Percentiles rank a stretch among this genome's conserved stretches.
Conservation (phyloP, 2,113 vertebrate genomes). For the cattle (Bos taurus) region DNA sequence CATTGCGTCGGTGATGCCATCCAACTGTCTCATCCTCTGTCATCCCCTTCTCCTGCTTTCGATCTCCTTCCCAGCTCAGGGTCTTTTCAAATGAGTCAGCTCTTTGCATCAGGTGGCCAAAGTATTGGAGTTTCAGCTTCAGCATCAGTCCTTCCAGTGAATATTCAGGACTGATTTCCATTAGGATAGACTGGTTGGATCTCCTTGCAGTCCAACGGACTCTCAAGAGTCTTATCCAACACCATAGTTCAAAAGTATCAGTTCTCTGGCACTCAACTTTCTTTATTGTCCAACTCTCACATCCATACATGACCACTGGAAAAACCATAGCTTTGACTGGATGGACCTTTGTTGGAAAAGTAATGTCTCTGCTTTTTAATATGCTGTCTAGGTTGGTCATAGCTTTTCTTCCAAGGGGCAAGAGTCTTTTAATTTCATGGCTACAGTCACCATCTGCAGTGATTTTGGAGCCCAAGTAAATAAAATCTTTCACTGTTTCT, state of each 20-base stretch:
- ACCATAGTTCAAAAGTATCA: not conserved
- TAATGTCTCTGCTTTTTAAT: not conserved
- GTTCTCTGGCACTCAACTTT: not conserved
- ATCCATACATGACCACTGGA: not conserved
- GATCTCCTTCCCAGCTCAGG: not conserved
- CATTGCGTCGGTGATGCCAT: not conserved
- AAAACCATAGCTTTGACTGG: not conserved
- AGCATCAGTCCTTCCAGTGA: not conserved
- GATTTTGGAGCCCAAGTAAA: not conserved
- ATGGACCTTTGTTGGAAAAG: not conserved
- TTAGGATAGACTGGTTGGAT: not conserved
- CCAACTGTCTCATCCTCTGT: not conserved
- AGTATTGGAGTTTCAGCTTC: not conserved
- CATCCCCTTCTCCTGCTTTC: not conserved
- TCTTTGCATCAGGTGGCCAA: not conserved
- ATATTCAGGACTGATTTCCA: not conserved
- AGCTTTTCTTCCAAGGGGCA: not conserved
- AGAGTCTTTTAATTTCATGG: not conserved
- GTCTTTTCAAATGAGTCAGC: not conserved
- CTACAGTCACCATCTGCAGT: not conserved
- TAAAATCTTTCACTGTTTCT: not conserved
- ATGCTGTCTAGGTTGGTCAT: not conserved
- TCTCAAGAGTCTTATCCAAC: not conserved
- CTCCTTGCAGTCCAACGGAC: not conserved
- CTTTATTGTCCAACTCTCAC: not conserved